Evolutionary conservation across 2,888 invertebrate genomes (phyloP), one percentile per base, ranked within the genome.

Genomic region (Drosophila seclusa): DNA sequence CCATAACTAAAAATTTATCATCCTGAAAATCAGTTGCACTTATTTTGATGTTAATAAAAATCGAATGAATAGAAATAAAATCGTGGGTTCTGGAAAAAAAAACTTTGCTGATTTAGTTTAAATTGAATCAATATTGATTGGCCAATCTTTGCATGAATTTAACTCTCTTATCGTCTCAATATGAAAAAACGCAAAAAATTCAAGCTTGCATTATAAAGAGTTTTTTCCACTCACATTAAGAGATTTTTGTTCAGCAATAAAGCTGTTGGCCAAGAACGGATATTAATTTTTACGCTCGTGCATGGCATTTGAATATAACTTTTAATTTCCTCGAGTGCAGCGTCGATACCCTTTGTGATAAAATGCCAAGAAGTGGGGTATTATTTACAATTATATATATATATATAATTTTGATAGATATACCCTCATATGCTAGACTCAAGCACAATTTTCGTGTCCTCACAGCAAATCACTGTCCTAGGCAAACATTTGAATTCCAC

Each of bases 261-360:
- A 57, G 50, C n/a, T 27, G 38, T 40, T n/a, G 45, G 68, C 55
- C n/a, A 66, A 55, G 59, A 78, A 68, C 88, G 84, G 84, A 85
- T 85, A 85, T 85, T 85, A 87, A 81, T 77, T 87, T 81, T 85
- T 72, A 83, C 74, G 81, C 80, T 79, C 84, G 88, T 87, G 88
- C 81, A 66, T 59, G 73, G 86, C 86, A 85, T 83, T 87, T 79
- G 67, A 84, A 85, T 84, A 71, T 73, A 83, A 72, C 31, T 83
- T 86, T 81, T 87, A 77, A 86, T 87, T 85, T 85, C 83, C 88
- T 81, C 65, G 68, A 82, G 69, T 85, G 82, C 78, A 83, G 34
- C 79, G 54, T 62, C 29, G 52, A 61, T 57, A 67, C 68, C 38
- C 70, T 67, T 40, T 21, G 38, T 2, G 31, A n/a, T 1, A 31